Base-by-base conservation (phyloP, 2,797 vertebrate species). In the Oreochromis grahami region DNA sequence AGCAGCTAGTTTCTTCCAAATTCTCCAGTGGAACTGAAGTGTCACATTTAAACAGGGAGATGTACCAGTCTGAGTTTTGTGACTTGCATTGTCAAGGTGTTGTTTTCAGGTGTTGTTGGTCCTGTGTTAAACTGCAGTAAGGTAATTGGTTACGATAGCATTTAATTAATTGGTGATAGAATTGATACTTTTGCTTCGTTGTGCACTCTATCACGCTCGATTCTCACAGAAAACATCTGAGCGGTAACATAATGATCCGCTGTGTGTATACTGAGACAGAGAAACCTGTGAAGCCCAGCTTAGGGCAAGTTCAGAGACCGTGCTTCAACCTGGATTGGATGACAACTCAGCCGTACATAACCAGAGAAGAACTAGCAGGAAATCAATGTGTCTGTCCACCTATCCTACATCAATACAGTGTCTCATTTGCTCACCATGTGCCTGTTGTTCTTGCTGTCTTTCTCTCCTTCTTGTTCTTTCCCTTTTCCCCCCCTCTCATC, bases 301-400 rank as follows among this genome's bases (percentile, higher is more conserved):
- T 6, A 76, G 79, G 45, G 53, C 83, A 38, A 79, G 84, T 81
- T 89, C 87, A 80, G 76, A 88, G 83, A 88, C 77, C 17, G 36
- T 50, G 72, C 84, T 85, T 87, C 77, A 81, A 86, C 85, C 78
- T 91, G 84, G 88, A 91, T 90, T 89, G 86, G 84, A 86, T 93
- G 86, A 91, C 93, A 91, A 92, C 89, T 91, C 86, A 86, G 81
- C 77, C 8, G 76, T 80, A 82, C 11, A 72, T 90, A 87, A 88
- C 84, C 17, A 41, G 80, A 78, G 70, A 84, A 89, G 84, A 88
- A 77, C 81, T 79, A 94, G 90, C 92, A 94, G 90, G 83, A 92
- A 96, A 94, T 94, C 94, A 87, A 93, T 94, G 83, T 53, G 79
- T 86, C 79, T 81, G 90, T 86, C 89, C 88, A 90, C 88, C 90